Evolutionary conservation across 2,797 vertebrate species (phyloP).

Genomic region (Ateles fusciceps): DNA sequence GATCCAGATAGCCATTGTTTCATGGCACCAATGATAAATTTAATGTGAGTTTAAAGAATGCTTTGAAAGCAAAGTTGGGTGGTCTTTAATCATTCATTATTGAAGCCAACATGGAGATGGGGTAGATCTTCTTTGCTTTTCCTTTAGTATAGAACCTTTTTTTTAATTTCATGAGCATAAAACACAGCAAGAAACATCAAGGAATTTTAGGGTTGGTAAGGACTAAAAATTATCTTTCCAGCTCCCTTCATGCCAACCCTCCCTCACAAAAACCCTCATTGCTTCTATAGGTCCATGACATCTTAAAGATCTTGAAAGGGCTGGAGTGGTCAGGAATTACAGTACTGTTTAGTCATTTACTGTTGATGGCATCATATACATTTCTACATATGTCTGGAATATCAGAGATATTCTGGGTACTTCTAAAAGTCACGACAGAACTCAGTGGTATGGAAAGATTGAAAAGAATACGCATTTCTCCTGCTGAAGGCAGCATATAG

Average conservation of each 20-base stretch:
- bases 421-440: not conserved
- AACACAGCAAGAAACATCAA: not conserved
- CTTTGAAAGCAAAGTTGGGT: not conserved
- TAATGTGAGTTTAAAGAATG: not conserved
- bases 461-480: not conserved
- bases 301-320: not conserved
- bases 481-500: not conserved
- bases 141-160: not conserved
- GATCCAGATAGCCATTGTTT: not conserved
- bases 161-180: not conserved
- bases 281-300: not conserved
- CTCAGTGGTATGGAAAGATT: not conserved
- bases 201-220: not conserved
- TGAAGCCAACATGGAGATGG: not conserved
- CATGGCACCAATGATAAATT: not conserved
- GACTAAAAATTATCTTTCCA: not conserved
- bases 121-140: not conserved
- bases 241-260: not conserved
- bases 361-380: no score
- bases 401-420: not conserved
- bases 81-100: not conserved
- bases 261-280: not conserved
- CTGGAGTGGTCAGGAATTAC: not conserved
- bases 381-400: not conserved
- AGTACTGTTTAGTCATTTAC: not conserved